Evolutionary conservation across 2,888 invertebrate species (phyloP).

Genomic region (Polyommatus iphigenia): DNA sequence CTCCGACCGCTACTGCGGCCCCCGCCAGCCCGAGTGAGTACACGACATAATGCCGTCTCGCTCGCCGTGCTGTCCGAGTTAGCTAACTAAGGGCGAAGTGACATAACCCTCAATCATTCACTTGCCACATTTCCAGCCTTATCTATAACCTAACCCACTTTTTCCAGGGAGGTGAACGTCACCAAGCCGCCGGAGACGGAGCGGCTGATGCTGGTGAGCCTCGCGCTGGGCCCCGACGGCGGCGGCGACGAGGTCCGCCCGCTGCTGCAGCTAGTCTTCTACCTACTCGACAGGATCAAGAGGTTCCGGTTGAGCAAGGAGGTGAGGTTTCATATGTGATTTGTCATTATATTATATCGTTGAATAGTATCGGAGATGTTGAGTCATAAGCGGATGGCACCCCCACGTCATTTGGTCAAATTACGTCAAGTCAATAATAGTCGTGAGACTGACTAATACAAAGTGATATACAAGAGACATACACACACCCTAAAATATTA

Average conservation of each 20-base stretch:
- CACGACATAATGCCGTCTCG: background rate
- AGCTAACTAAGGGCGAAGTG: too few relatives aligned
- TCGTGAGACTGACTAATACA: too few relatives aligned
- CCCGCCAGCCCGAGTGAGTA: conserved; percentile 92
- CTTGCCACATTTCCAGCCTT: too few relatives aligned
- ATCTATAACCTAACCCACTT: background rate
- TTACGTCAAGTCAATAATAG: too few relatives aligned
- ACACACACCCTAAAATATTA: too few relatives aligned
- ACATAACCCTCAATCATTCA: too few relatives aligned
- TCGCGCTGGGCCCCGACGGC: conserved; percentile 84
- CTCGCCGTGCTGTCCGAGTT: too few relatives aligned
- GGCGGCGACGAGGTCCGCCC: conserved; percentile 89
- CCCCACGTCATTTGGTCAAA: too few relatives aligned
- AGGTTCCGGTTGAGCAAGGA: conserved; percentile 93
- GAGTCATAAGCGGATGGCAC: too few relatives aligned
- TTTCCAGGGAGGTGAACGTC: conserved; percentile 80
- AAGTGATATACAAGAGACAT: too few relatives aligned
- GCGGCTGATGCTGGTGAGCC: conserved; percentile 89
- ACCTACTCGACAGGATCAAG: conserved; percentile 95
- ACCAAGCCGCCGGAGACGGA: conserved; percentile 89
- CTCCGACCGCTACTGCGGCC: conserved; percentile 97
- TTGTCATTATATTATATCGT: too few relatives aligned
- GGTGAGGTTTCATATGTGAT: conserved; percentile 70
- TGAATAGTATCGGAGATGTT: too few relatives aligned
- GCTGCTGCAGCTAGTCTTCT: conserved; percentile 92